phyloP scores from a whole-genome alignment of 2,888 invertebrate species.

The Drosophila peninsularis region DNA sequence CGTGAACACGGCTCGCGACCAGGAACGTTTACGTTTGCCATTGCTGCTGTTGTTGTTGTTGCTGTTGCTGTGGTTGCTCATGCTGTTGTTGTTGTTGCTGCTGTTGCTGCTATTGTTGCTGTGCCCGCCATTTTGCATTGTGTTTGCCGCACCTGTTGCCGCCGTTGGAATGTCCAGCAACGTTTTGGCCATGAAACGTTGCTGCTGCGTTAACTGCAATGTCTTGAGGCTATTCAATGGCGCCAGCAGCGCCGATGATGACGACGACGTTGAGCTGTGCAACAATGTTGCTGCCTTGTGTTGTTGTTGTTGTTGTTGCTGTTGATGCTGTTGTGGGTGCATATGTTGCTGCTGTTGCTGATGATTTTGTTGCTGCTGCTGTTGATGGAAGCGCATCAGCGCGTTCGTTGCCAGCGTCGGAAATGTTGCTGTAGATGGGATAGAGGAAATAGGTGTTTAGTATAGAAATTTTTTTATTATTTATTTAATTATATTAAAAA shows the following conservation, averaged over 20 bases:
- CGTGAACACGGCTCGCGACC: slow-evolving; percentile 98
- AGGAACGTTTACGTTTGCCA: slow-evolving; percentile 93
- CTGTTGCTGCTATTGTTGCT: slow-evolving; percentile 15
- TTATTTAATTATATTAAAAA: too few species aligned
- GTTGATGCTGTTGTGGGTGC: slow-evolving; percentile 44
- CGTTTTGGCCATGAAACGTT: slow-evolving; percentile 64
- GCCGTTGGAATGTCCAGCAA: slow-evolving; percentile 66
- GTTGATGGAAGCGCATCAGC: slow-evolving; percentile 77
- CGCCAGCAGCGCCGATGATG: slow-evolving; percentile 61
- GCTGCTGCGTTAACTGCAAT: slow-evolving; percentile 73
- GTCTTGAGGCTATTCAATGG: slow-evolving; percentile 78
- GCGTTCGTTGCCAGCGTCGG: slow-evolving; percentile 73
- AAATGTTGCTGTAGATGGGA: slow-evolving; percentile 42
- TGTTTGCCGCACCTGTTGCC: slow-evolving; percentile 34
- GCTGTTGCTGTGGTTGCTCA: slow-evolving; percentile 12
- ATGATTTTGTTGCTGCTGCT: slow-evolving; percentile 42
- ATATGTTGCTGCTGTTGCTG: slow-evolving; percentile 35
- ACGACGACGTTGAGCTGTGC: slow-evolving; percentile 44
- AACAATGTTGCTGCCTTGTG: slow-evolving; percentile 56
- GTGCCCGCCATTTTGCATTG: slow-evolving; percentile 44
- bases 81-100: slow-evolving; percentile 22
- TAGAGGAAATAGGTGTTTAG: neutral
- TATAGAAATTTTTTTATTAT: neutral
- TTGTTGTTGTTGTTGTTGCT: slow-evolving; percentile 32
- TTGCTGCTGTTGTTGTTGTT: slow-evolving; percentile 1